Conservation (phyloP, 2,113 vertebrate species). For the Triplophysa siluroides region DNA sequence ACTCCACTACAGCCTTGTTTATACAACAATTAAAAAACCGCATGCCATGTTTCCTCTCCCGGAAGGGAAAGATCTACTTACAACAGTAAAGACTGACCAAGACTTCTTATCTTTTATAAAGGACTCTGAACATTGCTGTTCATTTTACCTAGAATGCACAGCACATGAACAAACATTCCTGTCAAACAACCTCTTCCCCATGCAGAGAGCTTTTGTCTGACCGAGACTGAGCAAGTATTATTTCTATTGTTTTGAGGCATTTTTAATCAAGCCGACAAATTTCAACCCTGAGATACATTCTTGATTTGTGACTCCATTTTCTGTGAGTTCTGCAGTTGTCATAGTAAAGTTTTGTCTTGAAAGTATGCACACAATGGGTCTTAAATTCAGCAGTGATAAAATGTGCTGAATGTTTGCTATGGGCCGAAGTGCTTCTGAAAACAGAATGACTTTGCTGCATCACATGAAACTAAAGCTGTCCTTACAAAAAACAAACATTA, state of each 20-base stretch:
- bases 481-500: background rate
- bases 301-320: background rate
- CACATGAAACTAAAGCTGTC: background rate
- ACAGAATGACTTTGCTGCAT: background rate
- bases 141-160: background rate
- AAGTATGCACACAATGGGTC: background rate
- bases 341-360: background rate
- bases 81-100: background rate
- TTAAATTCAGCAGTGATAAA: background rate
- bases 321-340: background rate
- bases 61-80: background rate
- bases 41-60: background rate
- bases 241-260: background rate
- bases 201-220: background rate
- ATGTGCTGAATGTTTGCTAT: background rate
- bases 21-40: background rate
- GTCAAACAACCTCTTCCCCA: background rate
- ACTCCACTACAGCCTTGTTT: no score
- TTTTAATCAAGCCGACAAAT: slow-evolving; percentile 12
- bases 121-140: background rate
- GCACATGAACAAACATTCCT: background rate
- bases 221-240: background rate
- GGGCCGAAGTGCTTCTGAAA: background rate
- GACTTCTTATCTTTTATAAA: background rate
- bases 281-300: background rate